A percentile compares a stretch with the other conserved stretches of the same genome.
Conservation (phyloP, 2,888 invertebrate species). For the Masnerella sp. region DNA sequence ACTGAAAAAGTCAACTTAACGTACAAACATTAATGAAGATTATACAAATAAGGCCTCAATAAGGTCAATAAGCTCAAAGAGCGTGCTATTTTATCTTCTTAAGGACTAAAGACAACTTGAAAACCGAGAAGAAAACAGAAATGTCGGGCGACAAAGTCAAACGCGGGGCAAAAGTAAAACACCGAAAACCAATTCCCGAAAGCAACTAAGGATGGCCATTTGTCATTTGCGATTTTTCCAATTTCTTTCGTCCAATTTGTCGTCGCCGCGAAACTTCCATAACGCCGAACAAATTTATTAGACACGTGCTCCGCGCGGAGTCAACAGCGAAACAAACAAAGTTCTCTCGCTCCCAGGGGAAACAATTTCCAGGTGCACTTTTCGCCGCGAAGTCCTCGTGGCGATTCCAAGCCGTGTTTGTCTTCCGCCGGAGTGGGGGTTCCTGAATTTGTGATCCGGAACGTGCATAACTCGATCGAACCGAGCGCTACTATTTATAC, state of each 20-base stretch:
- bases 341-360: slow-evolving; percentile 4
- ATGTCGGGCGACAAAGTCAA: too few species aligned
- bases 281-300: slow-evolving; percentile 48
- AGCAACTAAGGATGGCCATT: slow-evolving; percentile 33
- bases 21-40: too few species aligned
- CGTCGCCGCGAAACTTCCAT: slow-evolving; percentile 40
- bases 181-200: slow-evolving; percentile 27
- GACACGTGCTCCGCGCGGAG: slow-evolving; percentile 39
- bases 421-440: slow-evolving; percentile 32
- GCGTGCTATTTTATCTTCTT: too few species aligned
- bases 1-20: too few species aligned
- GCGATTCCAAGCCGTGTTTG: slow-evolving; percentile 28
- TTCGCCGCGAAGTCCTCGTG: slow-evolving; percentile 2
- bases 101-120: too few species aligned
- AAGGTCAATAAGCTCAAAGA: too few species aligned
- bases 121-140: too few species aligned
- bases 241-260: slow-evolving; percentile 48
- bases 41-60: too few species aligned
- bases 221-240: slow-evolving; percentile 47
- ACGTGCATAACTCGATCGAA: too few species aligned
- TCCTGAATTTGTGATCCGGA: slow-evolving; percentile 10
- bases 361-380: slow-evolving; percentile 44
- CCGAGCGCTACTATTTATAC: too few species aligned
- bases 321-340: slow-evolving; percentile 52
- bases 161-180: slow-evolving; percentile 1